Evolutionary conservation across 2,888 invertebrate species (phyloP).

Genomic region (Timema cristinae): DNA sequence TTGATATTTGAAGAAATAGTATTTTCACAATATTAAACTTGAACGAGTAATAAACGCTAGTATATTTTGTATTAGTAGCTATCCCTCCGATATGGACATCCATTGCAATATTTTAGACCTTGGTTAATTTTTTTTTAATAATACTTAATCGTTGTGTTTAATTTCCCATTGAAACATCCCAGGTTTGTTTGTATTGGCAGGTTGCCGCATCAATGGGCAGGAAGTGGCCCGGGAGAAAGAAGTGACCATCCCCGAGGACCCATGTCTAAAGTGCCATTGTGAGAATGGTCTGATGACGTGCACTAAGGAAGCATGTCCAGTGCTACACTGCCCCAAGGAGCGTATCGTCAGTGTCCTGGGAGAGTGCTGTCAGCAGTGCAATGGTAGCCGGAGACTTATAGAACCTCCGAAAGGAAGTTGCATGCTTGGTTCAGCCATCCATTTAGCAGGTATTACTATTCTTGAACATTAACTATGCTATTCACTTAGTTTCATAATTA

Average conservation of each 20-base stretch:
- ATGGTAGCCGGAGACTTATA: constrained; percentile 48
- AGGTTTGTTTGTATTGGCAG: constrained; percentile 45
- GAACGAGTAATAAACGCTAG: too few relatives aligned
- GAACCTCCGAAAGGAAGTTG: constrained; percentile 56
- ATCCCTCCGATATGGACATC: too few relatives aligned
- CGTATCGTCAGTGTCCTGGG: constrained; percentile 68
- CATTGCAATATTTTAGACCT: too few relatives aligned
- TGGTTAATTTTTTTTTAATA: too few relatives aligned
- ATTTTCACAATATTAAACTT: too few relatives aligned
- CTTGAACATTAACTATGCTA: too few relatives aligned
- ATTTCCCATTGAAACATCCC: background rate
- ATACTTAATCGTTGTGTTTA: too few relatives aligned
- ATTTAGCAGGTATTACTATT: constrained; percentile 39
- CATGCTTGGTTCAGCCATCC: constrained; percentile 65
- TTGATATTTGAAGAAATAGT: too few relatives aligned
- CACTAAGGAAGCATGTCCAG: constrained; percentile 82
- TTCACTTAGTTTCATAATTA: too few relatives aligned
- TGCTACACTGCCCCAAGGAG: constrained; percentile 72
- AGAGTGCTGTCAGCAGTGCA: constrained; percentile 72
- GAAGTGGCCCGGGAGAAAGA: constrained; percentile 71
- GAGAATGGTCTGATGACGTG: constrained; percentile 68
- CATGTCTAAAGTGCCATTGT: constrained; percentile 81
- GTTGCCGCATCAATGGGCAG: constrained; percentile 79
- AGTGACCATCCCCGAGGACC: constrained; percentile 77
- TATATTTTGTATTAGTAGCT: too few relatives aligned